phyloP scores from a whole-genome alignment of 2,113 vertebrate genomes.

The Fukomys damarensis region DNA sequence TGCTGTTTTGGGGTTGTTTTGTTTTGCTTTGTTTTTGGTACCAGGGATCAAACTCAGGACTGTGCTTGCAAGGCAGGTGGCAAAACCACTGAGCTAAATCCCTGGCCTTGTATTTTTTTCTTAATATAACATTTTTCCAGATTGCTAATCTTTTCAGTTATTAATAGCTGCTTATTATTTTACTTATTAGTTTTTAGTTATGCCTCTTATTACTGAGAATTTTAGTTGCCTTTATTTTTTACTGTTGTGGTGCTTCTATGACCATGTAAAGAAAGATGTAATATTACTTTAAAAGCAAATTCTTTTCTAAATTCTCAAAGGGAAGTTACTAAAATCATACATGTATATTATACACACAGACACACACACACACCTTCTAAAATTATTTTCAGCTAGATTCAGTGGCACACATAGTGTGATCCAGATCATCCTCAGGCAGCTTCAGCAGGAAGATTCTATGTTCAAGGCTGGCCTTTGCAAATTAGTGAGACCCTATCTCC shows the following conservation, averaged over 20 bases:
- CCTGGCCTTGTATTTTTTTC: neutral
- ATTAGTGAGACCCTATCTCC: neutral
- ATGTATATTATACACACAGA: neutral
- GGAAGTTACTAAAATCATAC: neutral
- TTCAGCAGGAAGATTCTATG: neutral
- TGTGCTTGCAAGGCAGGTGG: too few species aligned
- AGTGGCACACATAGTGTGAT: neutral
- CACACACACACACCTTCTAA: neutral
- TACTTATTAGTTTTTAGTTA: neutral
- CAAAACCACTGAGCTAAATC: too few species aligned
- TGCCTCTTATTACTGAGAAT: neutral
- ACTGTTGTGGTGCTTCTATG: neutral
- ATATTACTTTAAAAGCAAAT: neutral
- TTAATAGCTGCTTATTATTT: conserved; percentile 3
- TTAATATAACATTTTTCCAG: conserved; percentile 18
- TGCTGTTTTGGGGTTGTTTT: too few species aligned
- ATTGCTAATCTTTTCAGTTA: neutral
- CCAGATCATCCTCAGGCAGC: neutral
- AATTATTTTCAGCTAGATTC: neutral
- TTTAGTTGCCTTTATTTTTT: conserved; percentile 31
- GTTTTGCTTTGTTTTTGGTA: too few species aligned
- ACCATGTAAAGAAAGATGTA: neutral
- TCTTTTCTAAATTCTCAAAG: conserved; percentile 51
- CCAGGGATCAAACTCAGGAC: too few species aligned
- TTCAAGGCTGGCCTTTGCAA: neutral